Base-by-base conservation (phyloP, 2,888 invertebrate species). In the Mimumesa dahlbomi region DNA sequence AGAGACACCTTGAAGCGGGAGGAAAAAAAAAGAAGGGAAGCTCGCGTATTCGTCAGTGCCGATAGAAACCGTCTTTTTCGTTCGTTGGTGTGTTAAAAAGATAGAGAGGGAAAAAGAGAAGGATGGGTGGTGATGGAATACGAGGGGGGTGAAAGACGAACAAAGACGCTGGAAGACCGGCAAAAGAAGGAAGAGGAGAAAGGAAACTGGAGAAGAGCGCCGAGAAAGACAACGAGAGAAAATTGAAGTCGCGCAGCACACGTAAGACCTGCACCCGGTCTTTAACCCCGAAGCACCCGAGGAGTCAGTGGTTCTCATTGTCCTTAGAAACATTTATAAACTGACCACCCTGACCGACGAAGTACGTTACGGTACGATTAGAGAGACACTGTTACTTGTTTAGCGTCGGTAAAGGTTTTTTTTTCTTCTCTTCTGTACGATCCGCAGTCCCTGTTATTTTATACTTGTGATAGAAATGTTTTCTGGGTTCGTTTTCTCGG, bases 261-360 rank as follows among this genome's bases (percentile, higher is more conserved):
- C 82, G 80, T 83, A 82, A 83, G 81, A 82, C 70, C 63, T 71
- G 69, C 73, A 72, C 73, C 70, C 82, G 84, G 81, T 84, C 81
- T 83, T 84, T 82, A 82, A 84, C 82, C 82, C 81, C 74, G 54
- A 73, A 66, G 61, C 63, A 71, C 70, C 65, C 67, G 54, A 68
- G 69, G 58, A 42, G n/a, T 38, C 79, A 77, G 79, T 58, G 80
- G 77, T 75, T 75, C 82, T 79, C 82, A 72, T 34, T 19, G 18
- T 22, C 5, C 31, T 6, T 5, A 49, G 66, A 56, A 34, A 40
- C 11, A 5, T 34, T 34, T 49, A 40, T 3, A 1, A 40, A 31
- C 38, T 11, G 3, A 7, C 25, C 25, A 25, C 3, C n/a, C n/a
- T n/a, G n/a, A n/a, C n/a, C n/a, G n/a, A n/a, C n/a, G n/a, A n/a